phyloP scores from a whole-genome alignment of 2,797 vertebrate species.

The Platyrinchus mystaceus region DNA sequence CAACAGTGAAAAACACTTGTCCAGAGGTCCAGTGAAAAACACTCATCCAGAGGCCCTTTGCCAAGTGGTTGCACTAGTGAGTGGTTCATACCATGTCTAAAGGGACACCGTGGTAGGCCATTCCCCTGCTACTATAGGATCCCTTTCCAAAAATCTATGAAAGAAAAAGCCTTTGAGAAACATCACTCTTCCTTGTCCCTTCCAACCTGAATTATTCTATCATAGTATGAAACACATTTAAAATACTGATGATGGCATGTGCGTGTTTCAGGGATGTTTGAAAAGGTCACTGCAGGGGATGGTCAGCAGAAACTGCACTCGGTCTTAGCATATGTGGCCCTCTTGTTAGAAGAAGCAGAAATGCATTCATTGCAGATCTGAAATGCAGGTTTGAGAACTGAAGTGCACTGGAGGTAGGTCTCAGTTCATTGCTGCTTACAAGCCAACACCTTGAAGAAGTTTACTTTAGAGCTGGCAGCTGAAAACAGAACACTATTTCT shows the following conservation, averaged over 20 bases:
- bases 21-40: neutral
- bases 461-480: neutral
- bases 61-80: neutral
- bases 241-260: neutral
- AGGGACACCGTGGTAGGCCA: neutral
- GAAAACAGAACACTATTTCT: neutral
- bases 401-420: neutral
- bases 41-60: neutral
- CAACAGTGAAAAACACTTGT: neutral
- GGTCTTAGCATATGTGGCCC: neutral
- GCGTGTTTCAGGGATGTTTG: neutral
- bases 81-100: neutral
- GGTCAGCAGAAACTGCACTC: neutral
- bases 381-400: neutral
- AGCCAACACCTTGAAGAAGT: neutral
- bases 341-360: neutral
- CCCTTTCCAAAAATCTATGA: neutral
- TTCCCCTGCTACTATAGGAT: neutral
- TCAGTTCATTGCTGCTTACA: neutral
- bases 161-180: neutral
- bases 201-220: neutral
- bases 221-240: neutral
- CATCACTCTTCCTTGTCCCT: neutral
- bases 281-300: neutral
- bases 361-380: neutral